Conservation (phyloP, 1,140 invertebrate species). For the Brachionus rotundiformis region DNA sequence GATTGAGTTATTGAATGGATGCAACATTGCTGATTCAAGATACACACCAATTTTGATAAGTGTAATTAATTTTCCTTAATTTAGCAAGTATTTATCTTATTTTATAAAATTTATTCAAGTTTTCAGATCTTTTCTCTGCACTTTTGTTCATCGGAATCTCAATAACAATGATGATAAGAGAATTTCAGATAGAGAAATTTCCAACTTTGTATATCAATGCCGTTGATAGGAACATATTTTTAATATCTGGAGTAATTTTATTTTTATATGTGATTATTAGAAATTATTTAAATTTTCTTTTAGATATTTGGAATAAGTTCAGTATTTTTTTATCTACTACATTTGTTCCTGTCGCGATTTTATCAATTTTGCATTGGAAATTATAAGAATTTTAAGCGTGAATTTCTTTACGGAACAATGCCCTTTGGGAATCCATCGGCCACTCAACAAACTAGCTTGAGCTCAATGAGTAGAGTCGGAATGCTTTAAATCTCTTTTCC, state of each 20-base stretch:
- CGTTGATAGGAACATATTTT: constrained; percentile 19
- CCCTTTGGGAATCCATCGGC: constrained; percentile 1
- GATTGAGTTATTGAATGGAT: constrained; percentile 18
- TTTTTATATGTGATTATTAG: neutral
- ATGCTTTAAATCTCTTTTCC: too few relatives aligned
- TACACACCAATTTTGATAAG: constrained; percentile 6
- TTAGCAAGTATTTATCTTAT: neutral
- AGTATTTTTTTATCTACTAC: constrained; percentile 22
- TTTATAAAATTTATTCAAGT: neutral
- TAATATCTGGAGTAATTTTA: constrained; percentile 3
- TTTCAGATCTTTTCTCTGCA: neutral
- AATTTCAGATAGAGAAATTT: neutral
- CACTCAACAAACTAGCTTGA: constrained; percentile 8
- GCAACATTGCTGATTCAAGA: constrained; percentile 23
- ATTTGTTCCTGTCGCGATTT: constrained; percentile 36
- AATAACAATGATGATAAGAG: constrained; percentile 25
- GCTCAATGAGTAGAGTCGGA: constrained; percentile 22
- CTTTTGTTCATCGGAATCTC: neutral
- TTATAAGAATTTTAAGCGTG: constrained; percentile 45
- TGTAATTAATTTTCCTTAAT: too few relatives aligned
- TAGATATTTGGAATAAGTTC: constrained; percentile 29
- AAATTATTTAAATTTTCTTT: neutral
- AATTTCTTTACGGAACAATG: constrained; percentile 20
- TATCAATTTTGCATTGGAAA: constrained; percentile 46
- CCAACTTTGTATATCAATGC: constrained; percentile 6